Evolutionary conservation across 1,140 invertebrate genomes (phyloP).

Genomic region (Procambarus virginalis): DNA sequence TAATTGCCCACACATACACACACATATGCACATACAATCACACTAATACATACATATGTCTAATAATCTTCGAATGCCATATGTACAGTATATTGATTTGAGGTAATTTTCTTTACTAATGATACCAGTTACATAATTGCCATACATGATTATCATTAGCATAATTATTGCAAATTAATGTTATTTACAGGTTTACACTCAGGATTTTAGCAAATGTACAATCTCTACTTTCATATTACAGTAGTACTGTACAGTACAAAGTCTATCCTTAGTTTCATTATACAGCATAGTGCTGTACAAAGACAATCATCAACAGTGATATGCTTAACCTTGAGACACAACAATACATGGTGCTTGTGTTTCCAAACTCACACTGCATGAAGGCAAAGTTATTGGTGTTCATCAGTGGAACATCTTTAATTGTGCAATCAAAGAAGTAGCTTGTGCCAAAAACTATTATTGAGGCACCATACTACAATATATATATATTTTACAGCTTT

Average conservation of each 20-base stretch:
- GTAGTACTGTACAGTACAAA: no score
- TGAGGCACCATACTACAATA: not conserved
- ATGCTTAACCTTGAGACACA: not conserved
- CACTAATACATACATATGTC: not conserved
- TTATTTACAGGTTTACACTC: not conserved
- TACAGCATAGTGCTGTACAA: not conserved
- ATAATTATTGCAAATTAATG: not conserved
- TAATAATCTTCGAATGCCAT: not conserved
- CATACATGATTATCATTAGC: no score
- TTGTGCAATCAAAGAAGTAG: not conserved
- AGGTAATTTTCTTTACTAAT: not conserved
- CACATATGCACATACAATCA: no score
- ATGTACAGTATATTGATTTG: not conserved
- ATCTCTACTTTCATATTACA: not conserved
- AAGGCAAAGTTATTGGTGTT: constrained; percentile 7
- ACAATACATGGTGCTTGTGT: constrained; percentile 9
- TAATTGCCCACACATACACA: no score
- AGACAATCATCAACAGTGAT: not conserved
- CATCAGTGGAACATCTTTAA: not conserved
- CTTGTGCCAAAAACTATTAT: not conserved
- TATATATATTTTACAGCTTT: not conserved
- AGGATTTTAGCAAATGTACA: not conserved
- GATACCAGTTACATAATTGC: not conserved
- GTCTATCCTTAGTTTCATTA: no score
- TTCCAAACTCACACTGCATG: not conserved